Percentiles rank a stretch among this genome's conserved stretches.
phyloP scores from a whole-genome alignment of 1,140 invertebrate genomes.

The Pseudomyrmex gracilis region DNA sequence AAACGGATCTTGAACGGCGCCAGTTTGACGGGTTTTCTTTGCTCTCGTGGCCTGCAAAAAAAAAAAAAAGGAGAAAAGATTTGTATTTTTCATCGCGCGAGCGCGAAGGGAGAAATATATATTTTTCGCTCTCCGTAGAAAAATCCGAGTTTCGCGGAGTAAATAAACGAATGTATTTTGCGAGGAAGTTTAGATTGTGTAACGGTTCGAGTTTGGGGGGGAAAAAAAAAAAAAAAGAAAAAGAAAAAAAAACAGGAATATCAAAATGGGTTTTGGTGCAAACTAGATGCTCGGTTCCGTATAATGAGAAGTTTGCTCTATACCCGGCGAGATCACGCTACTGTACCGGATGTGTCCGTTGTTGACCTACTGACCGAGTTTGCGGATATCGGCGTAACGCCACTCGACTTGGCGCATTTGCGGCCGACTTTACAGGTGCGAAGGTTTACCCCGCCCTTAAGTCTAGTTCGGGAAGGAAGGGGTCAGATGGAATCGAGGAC shows the following conservation, averaged over 20 bases:
- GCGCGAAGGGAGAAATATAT: no score
- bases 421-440: constrained; percentile 67
- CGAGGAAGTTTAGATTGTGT: background rate
- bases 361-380: constrained; percentile 80
- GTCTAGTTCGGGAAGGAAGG: constrained; percentile 20
- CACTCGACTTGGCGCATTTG: constrained; percentile 67
- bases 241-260: background rate
- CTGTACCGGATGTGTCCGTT: constrained; percentile 68
- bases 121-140: no score
- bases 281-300: background rate
- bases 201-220: background rate
- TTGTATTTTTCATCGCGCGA: background rate
- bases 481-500: constrained; percentile 36
- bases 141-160: no score
- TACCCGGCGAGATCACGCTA: constrained; percentile 32
- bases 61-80: background rate
- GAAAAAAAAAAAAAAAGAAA: background rate
- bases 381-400: constrained; percentile 60
- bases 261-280: background rate
- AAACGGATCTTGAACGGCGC: constrained; percentile 84
- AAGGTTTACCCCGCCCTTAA: constrained; percentile 52
- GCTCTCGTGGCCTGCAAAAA: constrained; percentile 8
- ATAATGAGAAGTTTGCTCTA: constrained; percentile 15
- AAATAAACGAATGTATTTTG: no score
- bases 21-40: constrained; percentile 73